Percentiles rank a stretch among this genome's conserved stretches.
Evolutionary conservation across 30 jellyfish, hydroid and myxozoan genomes (phyloP).

Genomic region (Aurelia coerulea): DNA sequence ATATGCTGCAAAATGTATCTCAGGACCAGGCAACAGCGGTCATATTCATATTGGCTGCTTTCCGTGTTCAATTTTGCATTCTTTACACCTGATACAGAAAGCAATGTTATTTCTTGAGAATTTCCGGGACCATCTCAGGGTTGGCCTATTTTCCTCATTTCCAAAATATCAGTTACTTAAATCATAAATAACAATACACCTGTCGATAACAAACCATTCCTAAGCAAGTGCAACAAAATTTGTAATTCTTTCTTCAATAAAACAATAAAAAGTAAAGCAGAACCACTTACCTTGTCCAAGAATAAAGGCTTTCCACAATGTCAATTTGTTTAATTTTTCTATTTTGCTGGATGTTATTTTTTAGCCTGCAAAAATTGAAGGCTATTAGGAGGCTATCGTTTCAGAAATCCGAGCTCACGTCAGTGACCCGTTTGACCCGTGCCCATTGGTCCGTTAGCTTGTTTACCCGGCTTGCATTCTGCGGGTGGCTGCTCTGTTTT

Average conservation of each 20-base stretch:
- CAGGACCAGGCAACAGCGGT: too few species aligned
- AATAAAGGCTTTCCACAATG: not conserved
- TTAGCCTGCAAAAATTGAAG: slow-evolving; percentile 15
- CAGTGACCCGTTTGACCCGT: slow-evolving; percentile 75
- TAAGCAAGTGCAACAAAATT: not conserved
- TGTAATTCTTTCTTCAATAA: not conserved
- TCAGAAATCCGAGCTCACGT: slow-evolving; percentile 65
- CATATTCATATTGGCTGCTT: too few species aligned
- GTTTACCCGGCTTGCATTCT: slow-evolving; percentile 57
- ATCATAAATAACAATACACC: not conserved
- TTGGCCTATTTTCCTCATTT: not conserved
- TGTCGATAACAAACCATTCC: not conserved
- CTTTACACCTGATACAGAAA: too few species aligned
- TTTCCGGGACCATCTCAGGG: too few species aligned
- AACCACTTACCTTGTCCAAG: not conserved
- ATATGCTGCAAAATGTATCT: too few species aligned
- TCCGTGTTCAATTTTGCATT: too few species aligned
- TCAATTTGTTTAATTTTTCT: not conserved
- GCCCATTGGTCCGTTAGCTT: slow-evolving; percentile 76
- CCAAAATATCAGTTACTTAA: not conserved
- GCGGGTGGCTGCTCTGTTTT: slow-evolving; percentile 72
- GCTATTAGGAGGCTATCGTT: slow-evolving; percentile 21
- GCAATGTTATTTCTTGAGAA: too few species aligned
- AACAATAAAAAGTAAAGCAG: not conserved
- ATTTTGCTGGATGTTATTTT: not conserved